These are phyloP conservation scores for Epicampocera succincta DNA, from an alignment of 2,888 invertebrate species.

Conservation along the genomic window DNA sequence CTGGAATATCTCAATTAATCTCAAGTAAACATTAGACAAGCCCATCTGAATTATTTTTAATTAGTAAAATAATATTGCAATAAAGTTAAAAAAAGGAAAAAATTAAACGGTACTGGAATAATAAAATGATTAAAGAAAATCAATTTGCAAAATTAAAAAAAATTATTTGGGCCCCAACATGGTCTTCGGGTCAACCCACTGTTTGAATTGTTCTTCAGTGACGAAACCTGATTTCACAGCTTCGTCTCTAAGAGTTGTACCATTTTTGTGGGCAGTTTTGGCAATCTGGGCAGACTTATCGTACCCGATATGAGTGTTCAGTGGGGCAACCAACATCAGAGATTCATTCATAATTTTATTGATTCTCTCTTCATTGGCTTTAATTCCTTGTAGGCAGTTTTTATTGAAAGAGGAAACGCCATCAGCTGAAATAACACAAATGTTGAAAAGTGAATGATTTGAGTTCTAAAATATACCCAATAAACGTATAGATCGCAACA, in stretches of 20 bases:
- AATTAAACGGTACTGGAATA: too few species aligned
- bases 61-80: too few species aligned
- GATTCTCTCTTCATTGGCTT: slow-evolving; percentile 88
- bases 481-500: slow-evolving; percentile 92
- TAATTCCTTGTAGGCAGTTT: slow-evolving; percentile 92
- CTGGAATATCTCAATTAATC: too few species aligned
- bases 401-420: slow-evolving; percentile 90
- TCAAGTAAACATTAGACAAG: too few species aligned
- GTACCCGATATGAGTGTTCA: slow-evolving; percentile 98
- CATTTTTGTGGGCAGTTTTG: slow-evolving; percentile 95
- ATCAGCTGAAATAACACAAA: slow-evolving; percentile 83
- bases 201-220: slow-evolving; percentile 90
- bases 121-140: too few species aligned
- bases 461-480: slow-evolving; percentile 85
- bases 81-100: too few species aligned
- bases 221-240: slow-evolving; percentile 91
- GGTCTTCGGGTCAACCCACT: slow-evolving; percentile 94
- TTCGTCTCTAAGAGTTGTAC: slow-evolving; percentile 91
- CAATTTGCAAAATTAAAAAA: not conserved
- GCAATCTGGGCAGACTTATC: slow-evolving; percentile 98
- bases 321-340: slow-evolving; percentile 97
- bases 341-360: slow-evolving; percentile 92
- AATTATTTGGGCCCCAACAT: slow-evolving; percentile 88
- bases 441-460: not conserved
- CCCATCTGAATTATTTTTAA: too few species aligned